Percentiles rank a stretch among this genome's conserved stretches.
Evolutionary conservation across 1,140 invertebrate species (phyloP).

Genomic region (Sweltsa coloradensis): DNA sequence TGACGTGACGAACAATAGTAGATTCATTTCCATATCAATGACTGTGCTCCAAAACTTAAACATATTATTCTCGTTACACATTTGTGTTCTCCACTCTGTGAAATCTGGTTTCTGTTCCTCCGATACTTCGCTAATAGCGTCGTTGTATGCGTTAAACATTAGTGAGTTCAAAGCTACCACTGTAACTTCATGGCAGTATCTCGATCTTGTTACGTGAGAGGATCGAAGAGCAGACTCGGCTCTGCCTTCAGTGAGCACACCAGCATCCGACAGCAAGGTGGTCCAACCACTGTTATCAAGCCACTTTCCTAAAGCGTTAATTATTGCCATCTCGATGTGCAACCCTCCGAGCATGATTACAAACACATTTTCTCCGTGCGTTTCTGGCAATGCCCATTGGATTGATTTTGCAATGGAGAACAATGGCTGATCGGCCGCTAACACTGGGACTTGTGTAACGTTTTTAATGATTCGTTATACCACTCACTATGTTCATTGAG

Average conservation of each 20-base stretch:
- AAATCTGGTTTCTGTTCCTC: conserved; percentile 2
- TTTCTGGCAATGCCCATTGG: conserved; percentile 15
- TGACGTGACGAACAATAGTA: conserved; percentile 3
- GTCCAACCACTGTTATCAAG: conserved; percentile 8
- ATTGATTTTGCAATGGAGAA: conserved; percentile 17
- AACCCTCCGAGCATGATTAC: conserved; percentile 7
- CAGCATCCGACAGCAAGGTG: conserved; percentile 2
- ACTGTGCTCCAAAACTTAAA: conserved; percentile 6
- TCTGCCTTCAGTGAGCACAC: background rate
- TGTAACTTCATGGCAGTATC: conserved; percentile 4
- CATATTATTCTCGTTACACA: conserved; percentile 2
- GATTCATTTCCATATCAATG: conserved; percentile 5
- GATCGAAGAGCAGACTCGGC: background rate
- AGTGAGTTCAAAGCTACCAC: background rate
- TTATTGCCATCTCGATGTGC: conserved; percentile 7
- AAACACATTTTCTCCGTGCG: conserved; percentile 9
- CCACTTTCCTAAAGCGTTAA: background rate
- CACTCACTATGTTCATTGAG: conserved; percentile 12
- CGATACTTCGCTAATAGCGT: conserved; percentile 2
- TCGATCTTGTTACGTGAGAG: background rate
- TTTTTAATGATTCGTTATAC: conserved; percentile 13
- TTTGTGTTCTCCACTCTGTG: conserved; percentile 2
- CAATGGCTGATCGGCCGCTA: conserved; percentile 17
- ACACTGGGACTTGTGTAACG: conserved; percentile 17
- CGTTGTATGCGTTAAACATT: conserved; percentile 1